Evolutionary conservation across 1,140 invertebrate genomes (phyloP).

Genomic region (Temnothorax longispinosus): DNA sequence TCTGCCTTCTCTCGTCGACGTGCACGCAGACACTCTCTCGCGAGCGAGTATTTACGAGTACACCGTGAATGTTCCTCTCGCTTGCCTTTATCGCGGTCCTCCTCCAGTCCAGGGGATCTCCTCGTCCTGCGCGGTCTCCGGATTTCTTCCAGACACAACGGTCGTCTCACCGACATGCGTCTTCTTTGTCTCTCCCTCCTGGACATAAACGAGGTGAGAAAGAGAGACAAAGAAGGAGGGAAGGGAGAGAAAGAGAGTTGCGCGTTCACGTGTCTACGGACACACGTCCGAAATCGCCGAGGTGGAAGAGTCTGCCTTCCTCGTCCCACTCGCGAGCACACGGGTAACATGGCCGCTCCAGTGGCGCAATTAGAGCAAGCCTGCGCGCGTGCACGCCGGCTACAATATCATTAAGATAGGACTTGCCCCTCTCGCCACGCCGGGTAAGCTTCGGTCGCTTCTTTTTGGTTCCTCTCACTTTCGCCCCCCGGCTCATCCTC

Average conservation of each 20-base stretch:
- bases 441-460: conserved; percentile 11
- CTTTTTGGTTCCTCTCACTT: conserved; percentile 54
- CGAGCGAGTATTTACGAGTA: conserved; percentile 27
- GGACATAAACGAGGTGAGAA: not conserved
- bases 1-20: conserved; percentile 41
- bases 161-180: conserved; percentile 35
- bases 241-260: conserved; percentile 37
- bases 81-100: conserved; percentile 23
- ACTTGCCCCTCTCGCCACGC: conserved; percentile 63
- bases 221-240: not conserved
- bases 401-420: conserved; percentile 84
- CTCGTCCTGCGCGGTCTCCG: conserved; percentile 24
- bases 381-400: conserved; percentile 80
- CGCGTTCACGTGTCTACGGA: conserved; percentile 49
- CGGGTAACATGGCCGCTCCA: conserved; percentile 81
- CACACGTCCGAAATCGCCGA: conserved; percentile 60
- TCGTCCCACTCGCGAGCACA: conserved; percentile 74
- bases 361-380: conserved; percentile 83
- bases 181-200: not conserved
- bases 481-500: conserved; percentile 35
- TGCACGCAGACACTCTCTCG: conserved; percentile 37
- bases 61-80: conserved; percentile 36
- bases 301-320: conserved; percentile 69
- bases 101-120: conserved; percentile 24
- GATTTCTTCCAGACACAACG: conserved; percentile 36